Evolutionary conservation across 2,797 vertebrate species (phyloP), one percentile per base, ranked within the genome.

Genomic region (Coregonus suidteri): DNA sequence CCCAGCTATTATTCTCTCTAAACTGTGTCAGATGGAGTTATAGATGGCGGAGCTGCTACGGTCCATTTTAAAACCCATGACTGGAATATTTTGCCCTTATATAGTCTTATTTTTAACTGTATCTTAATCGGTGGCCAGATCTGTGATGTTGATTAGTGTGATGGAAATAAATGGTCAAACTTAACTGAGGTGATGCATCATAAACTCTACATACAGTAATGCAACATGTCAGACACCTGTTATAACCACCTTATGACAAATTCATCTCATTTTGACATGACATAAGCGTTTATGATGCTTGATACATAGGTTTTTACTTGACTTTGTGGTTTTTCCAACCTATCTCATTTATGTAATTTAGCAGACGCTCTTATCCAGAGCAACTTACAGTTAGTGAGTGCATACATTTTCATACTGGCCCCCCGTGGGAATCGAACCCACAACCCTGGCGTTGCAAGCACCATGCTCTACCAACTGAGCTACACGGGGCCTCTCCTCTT

Each of bases 31-130:
- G 76, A 79, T 31, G 0, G 67, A 78, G 82, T 81, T 88, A 64
- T 74, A 47, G 41, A 47, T 47, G 41, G 41, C 11, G 73, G 35
- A 14, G 37, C 51, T 75, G 52, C 71, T 74, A 74, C n/a, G 47
- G 69, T 37, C 52, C 18, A 59, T 68, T 71, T 37, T 64, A 47
- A 83, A 79, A 87, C 75, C 82, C 67, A 70, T 77, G 70, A 83
- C 83, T 71, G 47, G 70, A 82, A 83, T 84, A 70, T 74, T 78
- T 88, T 87, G 85, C 81, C 77, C 82, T 76, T 83, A 76, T 81
- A 78, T 83, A 89, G 82, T 65, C 66, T 64, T 16, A 47, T 75
- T 79, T 20, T 59, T 77, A 18, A 6, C 18, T 64, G n/a, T 25
- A 31, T 31, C 35, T 83, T 83, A 82, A 82, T 47, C 9, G 41